Base-by-base conservation (phyloP, 2,888 invertebrate genomes). In the Cheilosia vulpina region DNA sequence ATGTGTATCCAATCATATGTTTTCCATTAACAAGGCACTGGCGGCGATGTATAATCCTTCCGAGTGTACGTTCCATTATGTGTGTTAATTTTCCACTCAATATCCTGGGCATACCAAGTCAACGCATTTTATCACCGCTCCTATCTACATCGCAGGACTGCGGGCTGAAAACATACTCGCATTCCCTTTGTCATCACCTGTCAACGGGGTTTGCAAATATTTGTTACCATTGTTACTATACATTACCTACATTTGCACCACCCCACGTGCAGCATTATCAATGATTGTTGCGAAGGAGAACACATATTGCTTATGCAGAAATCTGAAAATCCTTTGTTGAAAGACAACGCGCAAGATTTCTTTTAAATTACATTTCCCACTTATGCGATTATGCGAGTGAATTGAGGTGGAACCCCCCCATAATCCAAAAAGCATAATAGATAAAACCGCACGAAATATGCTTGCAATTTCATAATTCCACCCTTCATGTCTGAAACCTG, bases 1-100 rank as follows among this genome's bases (percentile, higher is more conserved):
- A 57, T 73, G 65, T 72, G 50, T 65, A 58, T 65, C 31, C 21
- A 65, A 15, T 66, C 52, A 11, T 68, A 55, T 31, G 50, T 71
- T 63, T 57, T 55, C 41, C 57, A 57, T 38, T 65, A 65, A 38
- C 38, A 19, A 50, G 31, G 38, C 63, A 71, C 65, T 73, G 13
- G 11, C 38, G 27, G 27, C 79, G 34, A 41, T 60, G 38, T 77
- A 57, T 71, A 63, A 65, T 78, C 65, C 52, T 34, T 50, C 31
- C 27, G 47, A 63, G 34, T 24, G 50, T 47, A 69, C 47, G 21
- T 43, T 72, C 45, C 57, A 21, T 27, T 21, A 52, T 11, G 34
- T 55, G 57, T 79, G 65, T 24, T 66, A 65, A 79, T 79, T 79
- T 73, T 73, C 79, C 65, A 62, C 79, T 66, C 72, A 79, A 79